Percentiles rank a stretch among this genome's conserved stretches.
Evolutionary conservation across 2,113 vertebrate genomes (phyloP).

Genomic region (Neofelis nebulosa): DNA sequence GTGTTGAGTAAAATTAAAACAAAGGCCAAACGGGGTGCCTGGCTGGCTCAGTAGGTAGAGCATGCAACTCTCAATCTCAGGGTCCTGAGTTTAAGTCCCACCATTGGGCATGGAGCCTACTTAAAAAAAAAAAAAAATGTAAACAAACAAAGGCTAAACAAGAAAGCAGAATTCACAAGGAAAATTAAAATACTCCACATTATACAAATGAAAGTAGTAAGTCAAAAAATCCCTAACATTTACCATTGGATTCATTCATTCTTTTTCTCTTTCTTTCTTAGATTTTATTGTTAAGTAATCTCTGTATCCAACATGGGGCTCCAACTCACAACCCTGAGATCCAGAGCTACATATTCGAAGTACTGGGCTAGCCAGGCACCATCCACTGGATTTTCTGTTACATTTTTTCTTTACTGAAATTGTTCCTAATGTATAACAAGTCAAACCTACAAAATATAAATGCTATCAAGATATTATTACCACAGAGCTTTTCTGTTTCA

Average conservation of each 20-base stretch:
- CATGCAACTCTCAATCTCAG: no score
- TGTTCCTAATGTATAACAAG: background rate
- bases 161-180: background rate
- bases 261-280: background rate
- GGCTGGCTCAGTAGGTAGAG: no score
- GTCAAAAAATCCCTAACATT: background rate
- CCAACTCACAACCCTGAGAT: background rate
- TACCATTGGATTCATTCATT: background rate
- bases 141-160: slow-evolving; percentile 1
- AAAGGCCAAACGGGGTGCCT: background rate
- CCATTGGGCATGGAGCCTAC: no score
- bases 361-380: background rate
- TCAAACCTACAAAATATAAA: background rate
- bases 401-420: slow-evolving; percentile 7
- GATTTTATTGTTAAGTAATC: background rate
- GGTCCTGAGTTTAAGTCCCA: no score
- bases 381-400: background rate
- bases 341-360: background rate
- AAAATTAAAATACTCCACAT: background rate
- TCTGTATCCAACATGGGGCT: background rate
- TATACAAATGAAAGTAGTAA: background rate
- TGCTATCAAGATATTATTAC: background rate
- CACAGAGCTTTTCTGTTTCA: background rate
- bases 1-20: background rate
- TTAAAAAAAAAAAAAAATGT: no score